Conservation (phyloP, 2,888 invertebrate species). For the Elmis aenea region DNA sequence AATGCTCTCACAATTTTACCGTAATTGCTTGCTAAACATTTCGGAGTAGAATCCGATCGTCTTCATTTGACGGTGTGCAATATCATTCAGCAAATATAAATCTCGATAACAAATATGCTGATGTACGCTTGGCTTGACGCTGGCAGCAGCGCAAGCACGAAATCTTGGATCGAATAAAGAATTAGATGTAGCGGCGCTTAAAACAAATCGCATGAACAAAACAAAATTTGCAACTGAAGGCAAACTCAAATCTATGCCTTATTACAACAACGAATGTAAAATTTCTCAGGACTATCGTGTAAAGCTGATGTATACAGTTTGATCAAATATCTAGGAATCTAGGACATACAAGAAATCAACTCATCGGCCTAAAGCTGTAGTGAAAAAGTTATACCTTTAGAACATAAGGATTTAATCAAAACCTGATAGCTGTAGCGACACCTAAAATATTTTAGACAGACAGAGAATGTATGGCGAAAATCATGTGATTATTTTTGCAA, state of each 20-base stretch:
- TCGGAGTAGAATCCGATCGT: constrained; percentile 4
- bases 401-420: too few relatives aligned
- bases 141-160: constrained; percentile 10
- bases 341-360: too few relatives aligned
- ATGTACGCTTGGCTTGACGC: constrained; percentile 15
- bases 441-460: too few relatives aligned
- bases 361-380: too few relatives aligned
- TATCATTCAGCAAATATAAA: constrained; percentile 1
- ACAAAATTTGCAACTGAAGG: constrained; percentile 20
- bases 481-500: too few relatives aligned
- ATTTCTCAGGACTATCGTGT: too few relatives aligned
- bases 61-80: constrained; percentile 9
- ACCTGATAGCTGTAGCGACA: too few relatives aligned
- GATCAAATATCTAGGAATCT: too few relatives aligned
- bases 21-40: constrained; percentile 15
- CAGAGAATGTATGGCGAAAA: too few relatives aligned
- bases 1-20: constrained; percentile 13
- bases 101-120: constrained; percentile 11
- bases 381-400: too few relatives aligned
- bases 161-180: constrained; percentile 21
- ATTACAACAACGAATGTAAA: too few relatives aligned
- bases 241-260: constrained; percentile 20
- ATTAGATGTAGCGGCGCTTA: constrained; percentile 20
- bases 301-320: too few relatives aligned
- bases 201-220: constrained; percentile 20